Percentiles rank a stretch among this genome's conserved stretches.
These are phyloP conservation scores for Clarias magur DNA, from an alignment of 2,113 vertebrate species.

Conservation along the genomic window DNA sequence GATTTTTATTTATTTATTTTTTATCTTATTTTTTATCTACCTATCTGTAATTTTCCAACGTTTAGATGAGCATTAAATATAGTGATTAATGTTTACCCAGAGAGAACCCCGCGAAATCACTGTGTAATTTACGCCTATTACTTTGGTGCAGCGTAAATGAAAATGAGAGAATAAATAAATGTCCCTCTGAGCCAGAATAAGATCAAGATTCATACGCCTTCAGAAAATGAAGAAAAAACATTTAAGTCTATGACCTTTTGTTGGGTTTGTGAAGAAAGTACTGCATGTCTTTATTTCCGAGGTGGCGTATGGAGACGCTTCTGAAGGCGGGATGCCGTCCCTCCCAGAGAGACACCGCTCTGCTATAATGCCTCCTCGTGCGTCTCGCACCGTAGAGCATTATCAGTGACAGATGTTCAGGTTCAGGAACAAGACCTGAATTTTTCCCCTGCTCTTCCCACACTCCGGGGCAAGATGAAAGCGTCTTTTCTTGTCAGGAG, in stretches of 20 bases:
- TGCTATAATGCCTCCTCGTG: conserved; percentile 6
- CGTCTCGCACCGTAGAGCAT: conserved; percentile 3
- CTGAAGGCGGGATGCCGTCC: background rate
- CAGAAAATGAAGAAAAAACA: background rate
- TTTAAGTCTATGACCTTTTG: background rate
- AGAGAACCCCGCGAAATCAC: background rate
- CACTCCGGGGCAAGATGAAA: conserved; percentile 30
- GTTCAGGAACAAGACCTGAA: conserved; percentile 34
- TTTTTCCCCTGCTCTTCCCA: conserved; percentile 17
- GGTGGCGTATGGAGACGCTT: too few species aligned
- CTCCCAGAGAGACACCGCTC: background rate
- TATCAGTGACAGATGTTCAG: conserved; percentile 38
- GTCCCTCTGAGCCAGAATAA: background rate
- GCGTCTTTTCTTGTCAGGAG: conserved; percentile 31
- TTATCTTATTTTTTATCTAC: background rate
- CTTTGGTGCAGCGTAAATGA: background rate
- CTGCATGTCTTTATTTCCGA: too few species aligned
- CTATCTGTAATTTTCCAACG: background rate
- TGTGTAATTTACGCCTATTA: too few species aligned
- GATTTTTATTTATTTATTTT: background rate
- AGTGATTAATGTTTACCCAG: background rate
- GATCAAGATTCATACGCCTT: background rate
- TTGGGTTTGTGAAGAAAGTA: background rate
- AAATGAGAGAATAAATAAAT: background rate
- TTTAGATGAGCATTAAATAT: background rate